Percentiles rank a stretch among this genome's conserved stretches.
These are phyloP conservation scores for Chymomyza costata DNA, from an alignment of 1,140 invertebrate genomes.

Conservation along the genomic window DNA sequence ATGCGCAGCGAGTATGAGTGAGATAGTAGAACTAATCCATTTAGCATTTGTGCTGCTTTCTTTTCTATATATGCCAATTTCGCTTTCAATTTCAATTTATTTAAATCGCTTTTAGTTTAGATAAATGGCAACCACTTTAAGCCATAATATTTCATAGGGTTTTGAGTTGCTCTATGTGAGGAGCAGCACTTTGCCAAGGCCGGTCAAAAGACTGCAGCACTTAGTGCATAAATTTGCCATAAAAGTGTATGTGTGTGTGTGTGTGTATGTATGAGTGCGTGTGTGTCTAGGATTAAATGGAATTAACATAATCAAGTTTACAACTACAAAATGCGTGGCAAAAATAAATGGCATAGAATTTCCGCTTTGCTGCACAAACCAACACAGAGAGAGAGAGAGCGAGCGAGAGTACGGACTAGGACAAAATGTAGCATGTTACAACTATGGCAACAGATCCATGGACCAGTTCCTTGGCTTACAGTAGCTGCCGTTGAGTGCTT, in stretches of 20 bases:
- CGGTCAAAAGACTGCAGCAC: not conserved
- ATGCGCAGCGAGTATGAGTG: too few relatives aligned
- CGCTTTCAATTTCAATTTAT: constrained; percentile 47
- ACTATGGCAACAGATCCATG: too few relatives aligned
- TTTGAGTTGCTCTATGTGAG: too few relatives aligned
- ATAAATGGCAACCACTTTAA: constrained; percentile 45
- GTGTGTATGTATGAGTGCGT: too few relatives aligned
- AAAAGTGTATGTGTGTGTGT: constrained; percentile 53
- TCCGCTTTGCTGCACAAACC: constrained; percentile 29
- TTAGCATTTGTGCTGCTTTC: constrained; percentile 20
- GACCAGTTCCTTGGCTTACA: too few relatives aligned
- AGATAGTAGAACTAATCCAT: too few relatives aligned
- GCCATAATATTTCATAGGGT: constrained; percentile 43
- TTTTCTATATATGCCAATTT: constrained; percentile 6
- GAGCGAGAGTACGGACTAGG: too few relatives aligned
- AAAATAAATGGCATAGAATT: constrained; percentile 63
- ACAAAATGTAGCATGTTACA: too few relatives aligned
- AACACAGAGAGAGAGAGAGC: too few relatives aligned
- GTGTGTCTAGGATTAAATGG: constrained; percentile 50
- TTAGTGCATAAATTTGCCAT: constrained; percentile 58
- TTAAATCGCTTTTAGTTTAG: constrained; percentile 44
- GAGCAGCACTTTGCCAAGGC: too few relatives aligned
- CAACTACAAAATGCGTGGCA: constrained; percentile 35
- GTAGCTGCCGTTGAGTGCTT: too few relatives aligned
- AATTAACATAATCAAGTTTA: constrained; percentile 58